Evolutionary conservation across 1,140 invertebrate genomes (phyloP), one percentile per base, ranked within the genome.

Genomic region (Neuroterus valhalla): DNA sequence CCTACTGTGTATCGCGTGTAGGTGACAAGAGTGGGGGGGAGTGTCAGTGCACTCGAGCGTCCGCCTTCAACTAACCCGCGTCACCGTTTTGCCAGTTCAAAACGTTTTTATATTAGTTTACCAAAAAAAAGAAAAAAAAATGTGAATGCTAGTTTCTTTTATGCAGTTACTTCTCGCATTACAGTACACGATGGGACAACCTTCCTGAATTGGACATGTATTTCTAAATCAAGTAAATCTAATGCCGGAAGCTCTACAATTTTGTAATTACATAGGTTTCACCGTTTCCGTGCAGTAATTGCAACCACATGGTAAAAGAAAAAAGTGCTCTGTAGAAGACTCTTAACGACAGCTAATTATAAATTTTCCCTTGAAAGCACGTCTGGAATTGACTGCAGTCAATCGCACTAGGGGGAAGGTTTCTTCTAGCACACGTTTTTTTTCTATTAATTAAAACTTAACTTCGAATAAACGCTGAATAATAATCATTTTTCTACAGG

Each of bases 201-300:
- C 15, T 62, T 62, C 21, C 6, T 21, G 8, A 21, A 19, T 17
- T 50, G 11, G 17, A 19, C 21, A 21, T 10, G 19, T 17, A 50
- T 19, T 17, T 48, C n/a, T 48, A 17, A 19, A 48, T 17, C n/a
- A 50, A 2, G 15, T 31, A 26, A 2, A 21, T 3, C 1, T 17
- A 62, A 62, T n/a, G 23, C 8, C 4, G 23, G 31, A 62, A 62
- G 15, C 14, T 14, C 5, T n/a, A 26, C 21, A 62, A 62, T 62
- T 62, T 62, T 62, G 12, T 62, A 62, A 31, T 62, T 62, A 62
- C 31, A 62, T 26, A n/a, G 15, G 31, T 62, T 62, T 62, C 31
- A 5, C 23, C 23, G 21, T 62, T 62, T 62, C 21, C 55, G 23
- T 26, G 26, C 31, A 31, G 31, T 38, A 62, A 31, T 62, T 62